These are phyloP conservation scores for Margarornis squamiger DNA, from an alignment of 2,797 vertebrate species.

Conservation along the genomic window DNA sequence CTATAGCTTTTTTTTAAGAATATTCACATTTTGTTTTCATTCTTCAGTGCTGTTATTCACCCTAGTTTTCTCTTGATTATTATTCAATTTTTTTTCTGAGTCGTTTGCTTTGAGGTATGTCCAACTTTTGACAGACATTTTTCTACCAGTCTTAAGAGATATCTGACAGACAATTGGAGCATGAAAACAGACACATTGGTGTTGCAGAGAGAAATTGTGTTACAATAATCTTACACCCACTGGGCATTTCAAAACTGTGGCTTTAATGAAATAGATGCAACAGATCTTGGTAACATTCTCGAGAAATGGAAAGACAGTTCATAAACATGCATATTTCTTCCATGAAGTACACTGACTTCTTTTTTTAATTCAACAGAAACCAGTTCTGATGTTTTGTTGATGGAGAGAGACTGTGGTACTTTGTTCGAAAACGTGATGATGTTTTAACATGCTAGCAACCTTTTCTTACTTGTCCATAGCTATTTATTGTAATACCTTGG, in stretches of 20 bases:
- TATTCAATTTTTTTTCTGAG: not conserved
- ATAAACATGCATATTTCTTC: not conserved
- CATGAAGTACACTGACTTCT: not conserved
- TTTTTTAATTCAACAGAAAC: not conserved
- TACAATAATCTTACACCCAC: not conserved
- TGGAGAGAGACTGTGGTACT: not conserved
- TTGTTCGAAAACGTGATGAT: not conserved
- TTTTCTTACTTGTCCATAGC: not conserved
- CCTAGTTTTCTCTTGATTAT: not conserved
- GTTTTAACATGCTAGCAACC: not conserved
- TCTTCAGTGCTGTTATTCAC: not conserved
- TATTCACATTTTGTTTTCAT: not conserved
- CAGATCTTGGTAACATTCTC: not conserved
- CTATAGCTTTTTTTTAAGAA: not conserved
- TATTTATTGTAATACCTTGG: not conserved
- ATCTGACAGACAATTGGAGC: not conserved
- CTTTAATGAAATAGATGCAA: not conserved
- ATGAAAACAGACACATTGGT: not conserved
- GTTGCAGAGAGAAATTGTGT: not conserved
- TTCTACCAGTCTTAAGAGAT: not conserved
- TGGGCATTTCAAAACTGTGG: not conserved
- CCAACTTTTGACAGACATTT: slow-evolving; percentile 7
- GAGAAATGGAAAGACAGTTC: not conserved
- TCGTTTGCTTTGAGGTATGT: not conserved
- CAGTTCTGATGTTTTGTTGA: not conserved